Percentiles rank a stretch among this genome's conserved stretches.
Evolutionary conservation across 2,797 vertebrate species (phyloP).

Genomic region (Phrynocephalus vlangalii): DNA sequence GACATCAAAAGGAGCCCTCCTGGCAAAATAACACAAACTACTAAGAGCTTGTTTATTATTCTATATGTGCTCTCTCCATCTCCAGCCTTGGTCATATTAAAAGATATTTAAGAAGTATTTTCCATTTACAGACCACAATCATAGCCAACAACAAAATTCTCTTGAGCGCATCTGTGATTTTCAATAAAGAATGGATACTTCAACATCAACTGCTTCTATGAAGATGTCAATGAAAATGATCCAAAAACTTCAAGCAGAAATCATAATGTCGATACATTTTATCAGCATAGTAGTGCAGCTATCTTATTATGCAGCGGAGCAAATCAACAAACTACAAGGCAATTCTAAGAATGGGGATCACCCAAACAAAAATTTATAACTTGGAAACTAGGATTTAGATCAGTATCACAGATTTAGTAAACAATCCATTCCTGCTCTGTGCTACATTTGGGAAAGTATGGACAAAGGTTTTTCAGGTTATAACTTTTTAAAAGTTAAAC

Average conservation of each 20-base stretch:
- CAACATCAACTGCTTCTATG: neutral
- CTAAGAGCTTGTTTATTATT: conserved; percentile 50
- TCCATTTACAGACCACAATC: conserved; percentile 1
- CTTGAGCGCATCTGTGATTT: neutral
- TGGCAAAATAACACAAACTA: conserved; percentile 50
- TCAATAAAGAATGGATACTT: neutral
- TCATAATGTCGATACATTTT: neutral
- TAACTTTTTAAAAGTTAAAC: no score
- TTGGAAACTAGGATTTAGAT: no score
- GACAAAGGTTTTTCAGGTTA: no score
- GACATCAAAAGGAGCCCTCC: conserved; percentile 61
- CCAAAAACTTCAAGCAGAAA: neutral
- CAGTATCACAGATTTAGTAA: no score
- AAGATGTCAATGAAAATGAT: neutral
- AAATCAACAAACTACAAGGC: no score
- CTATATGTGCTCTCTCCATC: conserved; percentile 34
- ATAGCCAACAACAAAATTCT: conserved; percentile 17
- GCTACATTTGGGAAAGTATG: no score
- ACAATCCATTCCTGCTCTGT: no score
- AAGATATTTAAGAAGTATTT: conserved; percentile 19
- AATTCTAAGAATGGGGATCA: no score
- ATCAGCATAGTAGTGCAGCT: no score
- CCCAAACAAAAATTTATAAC: no score
- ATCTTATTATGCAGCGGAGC: no score
- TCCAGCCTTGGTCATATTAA: neutral